phyloP scores from a whole-genome alignment of 2,888 invertebrate species.

The Sinhomidia bicolor region DNA sequence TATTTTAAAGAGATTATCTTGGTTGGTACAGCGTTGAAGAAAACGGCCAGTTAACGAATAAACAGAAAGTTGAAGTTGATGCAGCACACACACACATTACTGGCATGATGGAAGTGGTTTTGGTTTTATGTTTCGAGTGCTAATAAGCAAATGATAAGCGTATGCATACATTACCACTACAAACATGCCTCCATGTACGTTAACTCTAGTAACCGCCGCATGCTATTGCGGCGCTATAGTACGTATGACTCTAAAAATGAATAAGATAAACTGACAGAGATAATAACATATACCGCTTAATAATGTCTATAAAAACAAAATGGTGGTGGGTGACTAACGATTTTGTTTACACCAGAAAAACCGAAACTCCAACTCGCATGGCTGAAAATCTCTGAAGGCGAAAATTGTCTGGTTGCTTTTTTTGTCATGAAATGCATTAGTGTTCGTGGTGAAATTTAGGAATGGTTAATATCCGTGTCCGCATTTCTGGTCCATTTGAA shows the following conservation, averaged over 20 bases:
- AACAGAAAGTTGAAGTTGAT: background rate
- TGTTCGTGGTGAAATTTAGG: background rate
- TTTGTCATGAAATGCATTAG: background rate
- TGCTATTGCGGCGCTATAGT: no score
- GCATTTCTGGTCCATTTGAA: background rate
- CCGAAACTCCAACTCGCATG: background rate
- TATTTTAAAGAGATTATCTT: no score
- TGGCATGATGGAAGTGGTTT: background rate
- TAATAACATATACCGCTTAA: background rate
- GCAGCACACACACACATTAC: background rate
- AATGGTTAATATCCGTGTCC: background rate
- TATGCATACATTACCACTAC: no score
- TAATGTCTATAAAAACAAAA: background rate
- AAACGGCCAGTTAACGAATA: no score
- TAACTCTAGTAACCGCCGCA: no score
- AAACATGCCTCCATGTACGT: no score
- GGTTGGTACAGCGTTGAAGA: no score
- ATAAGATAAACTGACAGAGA: background rate
- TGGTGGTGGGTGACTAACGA: conserved; percentile 30
- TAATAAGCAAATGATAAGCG: no score
- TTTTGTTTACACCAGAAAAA: conserved; percentile 39
- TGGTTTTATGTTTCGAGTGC: no score
- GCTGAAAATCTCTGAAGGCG: background rate
- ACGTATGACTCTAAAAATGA: no score
- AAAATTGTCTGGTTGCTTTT: background rate